Percentiles rank a stretch among this genome's conserved stretches.
phyloP scores from a whole-genome alignment of 1,140 invertebrate species.

The Physella acuta region DNA sequence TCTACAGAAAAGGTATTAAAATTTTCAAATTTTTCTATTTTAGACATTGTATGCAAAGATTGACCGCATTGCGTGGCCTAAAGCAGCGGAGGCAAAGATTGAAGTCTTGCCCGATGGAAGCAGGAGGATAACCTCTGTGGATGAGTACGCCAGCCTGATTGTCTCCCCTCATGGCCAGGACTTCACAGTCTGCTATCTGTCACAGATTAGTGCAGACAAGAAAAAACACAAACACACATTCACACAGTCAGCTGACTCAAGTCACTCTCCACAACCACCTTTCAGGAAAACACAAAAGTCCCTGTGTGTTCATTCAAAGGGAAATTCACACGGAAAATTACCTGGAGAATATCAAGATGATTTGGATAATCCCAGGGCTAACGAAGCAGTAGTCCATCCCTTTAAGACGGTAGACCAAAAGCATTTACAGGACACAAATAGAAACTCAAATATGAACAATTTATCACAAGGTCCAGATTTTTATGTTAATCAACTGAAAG shows the following conservation, averaged over 20 bases:
- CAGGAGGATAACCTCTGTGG: slow-evolving; percentile 37
- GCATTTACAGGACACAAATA: no score
- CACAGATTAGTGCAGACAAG: slow-evolving; percentile 36
- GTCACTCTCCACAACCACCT: not conserved
- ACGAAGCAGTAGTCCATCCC: slow-evolving; percentile 4
- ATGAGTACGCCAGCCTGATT: slow-evolving; percentile 42
- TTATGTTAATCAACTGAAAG: no score
- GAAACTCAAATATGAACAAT: not conserved
- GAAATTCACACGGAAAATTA: not conserved
- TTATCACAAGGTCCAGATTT: not conserved
- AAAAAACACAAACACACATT: slow-evolving; percentile 14
- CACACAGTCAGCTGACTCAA: not conserved
- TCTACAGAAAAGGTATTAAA: no score
- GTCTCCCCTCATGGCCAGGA: slow-evolving; percentile 45
- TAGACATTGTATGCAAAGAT: slow-evolving; percentile 44
- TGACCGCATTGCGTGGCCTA: slow-evolving; percentile 36
- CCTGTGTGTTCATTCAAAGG: not conserved
- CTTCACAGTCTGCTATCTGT: slow-evolving; percentile 46
- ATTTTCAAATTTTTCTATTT: no score
- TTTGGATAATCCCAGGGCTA: not conserved
- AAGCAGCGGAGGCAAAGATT: slow-evolving; percentile 26
- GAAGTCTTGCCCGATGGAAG: slow-evolving; percentile 43
- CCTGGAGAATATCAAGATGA: not conserved
- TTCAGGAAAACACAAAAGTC: not conserved
- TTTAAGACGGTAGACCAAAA: not conserved